Evolutionary conservation across 2,113 vertebrate genomes (phyloP), one percentile per base, ranked within the genome.

Genomic region (Heteronetta atricapilla): DNA sequence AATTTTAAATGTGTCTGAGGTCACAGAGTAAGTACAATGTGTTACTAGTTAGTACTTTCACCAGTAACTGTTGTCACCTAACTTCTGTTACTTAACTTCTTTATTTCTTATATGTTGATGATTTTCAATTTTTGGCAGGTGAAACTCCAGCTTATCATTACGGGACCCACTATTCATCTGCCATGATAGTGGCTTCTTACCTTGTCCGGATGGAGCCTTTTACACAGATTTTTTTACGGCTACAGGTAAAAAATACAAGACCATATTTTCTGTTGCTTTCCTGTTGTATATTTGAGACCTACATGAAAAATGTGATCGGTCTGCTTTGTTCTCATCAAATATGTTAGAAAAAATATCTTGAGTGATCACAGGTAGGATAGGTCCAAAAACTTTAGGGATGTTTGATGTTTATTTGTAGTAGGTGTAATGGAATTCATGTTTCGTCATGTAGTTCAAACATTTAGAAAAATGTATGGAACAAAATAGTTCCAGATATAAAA

Each of bases 101-200:
- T 69, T 70, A 52, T 73, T 78, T 87, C 16, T 55, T 40, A 64
- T 91, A 11, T 33, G 66, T 88, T 67, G 52, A 12, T 88, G 29
- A 17, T 60, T 80, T 92, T 81, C 87, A 13, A 88, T 59, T 50
- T 76, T 85, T 74, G 53, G 28, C 94, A 99, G 99, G 99, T 56
- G 99, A 99, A 96, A 99, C 99, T 11, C 99, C 99, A 14, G 99
- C 99, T 1, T 99, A 99, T 88, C 99, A 99, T 97, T 99, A 99
- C 26, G 99, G 99, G 58, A 99, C 99, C 8, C 99, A 99, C 97
- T 99, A 99, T 89, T 99, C 99, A 6, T 99, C 99, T 1, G 99
- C 99, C 86, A 99, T 99, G 99, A 99, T 99, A 5, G 99, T 99
- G 33, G 99, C 99, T 34, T 99, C 99, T 0, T 99, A 99, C 33